Conservation (phyloP, 2,113 vertebrate species). For the Arothron firmamentum region DNA sequence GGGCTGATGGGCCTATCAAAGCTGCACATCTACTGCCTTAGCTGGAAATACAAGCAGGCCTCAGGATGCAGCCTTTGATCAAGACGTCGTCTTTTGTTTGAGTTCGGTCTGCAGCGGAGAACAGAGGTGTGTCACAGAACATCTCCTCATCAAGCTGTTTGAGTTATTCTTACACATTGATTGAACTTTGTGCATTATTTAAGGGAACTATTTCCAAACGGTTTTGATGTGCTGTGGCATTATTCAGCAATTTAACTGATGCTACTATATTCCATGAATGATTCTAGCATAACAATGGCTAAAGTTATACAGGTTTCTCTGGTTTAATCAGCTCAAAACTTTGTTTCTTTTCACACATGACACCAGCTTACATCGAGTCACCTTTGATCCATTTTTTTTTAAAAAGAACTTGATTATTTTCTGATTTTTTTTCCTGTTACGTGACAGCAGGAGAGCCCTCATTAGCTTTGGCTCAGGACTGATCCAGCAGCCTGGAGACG, state of each 20-base stretch:
- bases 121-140: not conserved
- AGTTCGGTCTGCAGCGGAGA: not conserved
- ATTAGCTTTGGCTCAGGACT: constrained; percentile 13
- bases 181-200: not conserved
- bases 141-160: not conserved
- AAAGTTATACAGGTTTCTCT: too few relatives aligned
- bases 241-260: constrained; percentile 1
- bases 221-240: not conserved
- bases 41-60: not conserved
- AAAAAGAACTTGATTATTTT: constrained; percentile 22
- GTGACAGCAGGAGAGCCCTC: constrained; percentile 33
- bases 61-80: not conserved
- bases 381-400: constrained; percentile 33
- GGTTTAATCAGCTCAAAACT: not conserved
- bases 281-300: constrained; percentile 6
- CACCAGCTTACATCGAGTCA: constrained; percentile 8
- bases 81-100: not conserved
- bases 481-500: not conserved
- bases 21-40: not conserved
- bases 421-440: constrained; percentile 45
- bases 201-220: not conserved
- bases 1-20: not conserved
- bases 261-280: constrained; percentile 14
- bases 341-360: not conserved
- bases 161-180: not conserved